Base-by-base conservation (phyloP, 2,113 vertebrate species). In the Phylloscopus trochilus region DNA sequence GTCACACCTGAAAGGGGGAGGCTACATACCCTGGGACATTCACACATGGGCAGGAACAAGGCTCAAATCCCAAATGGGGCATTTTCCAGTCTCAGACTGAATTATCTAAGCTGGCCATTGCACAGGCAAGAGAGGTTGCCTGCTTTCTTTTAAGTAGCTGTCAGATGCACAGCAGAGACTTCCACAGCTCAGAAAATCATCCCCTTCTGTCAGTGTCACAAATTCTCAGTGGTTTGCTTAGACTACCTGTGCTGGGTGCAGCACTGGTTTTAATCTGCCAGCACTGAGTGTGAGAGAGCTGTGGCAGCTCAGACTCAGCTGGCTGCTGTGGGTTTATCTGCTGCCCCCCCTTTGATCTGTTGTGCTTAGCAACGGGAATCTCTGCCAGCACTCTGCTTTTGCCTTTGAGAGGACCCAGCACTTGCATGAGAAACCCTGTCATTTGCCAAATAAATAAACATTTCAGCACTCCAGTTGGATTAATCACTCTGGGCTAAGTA, bases 391-490 rank as follows among this genome's bases (percentile, higher is more conserved):
- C 10, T 93, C 75, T 95, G 87, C 68, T 95, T 91, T 96, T 80
- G 59, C 41, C 68, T 78, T 59, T 47, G 85, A 92, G 31, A 81
- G 60, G 41, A 56, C 56, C 21, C 60, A 26, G 27, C 3, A 0
- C 72, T 93, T 73, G 55, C 21, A 17, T 37, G 8, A 70, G 83
- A 92, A 90, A 66, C 51, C 18, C 30, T 86, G 76, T 43, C 15
- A 63, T 76, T 85, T 91, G 84, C 85, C 91, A 96, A n/a, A 69
- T 1, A 3, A 94, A 92, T 91, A 92, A 95, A 96, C 63, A 80
- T 95, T 90, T 94, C 84, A 89, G 75, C 94, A 70, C 84, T 87
- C 66, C 11, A 53, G 28, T 11, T 73, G 41, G 89, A 82, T 72
- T 92, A 59, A 67, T 85, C 43, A 28, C 70, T 82, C 51, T 55